A percentile compares a stretch with the other conserved stretches of the same genome.
These are phyloP conservation scores for Microctonus brassicae DNA, from an alignment of 2,888 invertebrate genomes.

Conservation along the genomic window DNA sequence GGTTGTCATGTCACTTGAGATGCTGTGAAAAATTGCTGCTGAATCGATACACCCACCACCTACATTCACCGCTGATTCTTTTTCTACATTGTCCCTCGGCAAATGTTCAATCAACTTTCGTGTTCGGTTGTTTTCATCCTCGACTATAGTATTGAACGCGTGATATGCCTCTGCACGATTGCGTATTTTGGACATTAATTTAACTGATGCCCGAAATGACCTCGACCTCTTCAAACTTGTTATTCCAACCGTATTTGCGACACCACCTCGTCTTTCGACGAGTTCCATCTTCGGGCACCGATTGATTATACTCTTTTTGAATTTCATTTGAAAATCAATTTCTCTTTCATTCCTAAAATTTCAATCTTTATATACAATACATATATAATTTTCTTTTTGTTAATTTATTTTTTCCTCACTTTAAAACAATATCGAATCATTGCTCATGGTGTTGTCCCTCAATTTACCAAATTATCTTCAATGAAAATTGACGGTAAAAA, in stretches of 20 bases:
- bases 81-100: background rate
- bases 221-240: conserved; percentile 62
- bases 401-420: conserved; percentile 3
- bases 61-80: too few relatives aligned
- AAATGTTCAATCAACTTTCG: conserved; percentile 5
- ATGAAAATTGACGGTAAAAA: conserved; percentile 12
- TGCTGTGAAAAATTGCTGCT: background rate
- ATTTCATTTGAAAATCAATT: conserved; percentile 58
- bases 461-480: conserved; percentile 5
- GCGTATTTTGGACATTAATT: conserved; percentile 63
- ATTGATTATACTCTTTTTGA: conserved; percentile 51
- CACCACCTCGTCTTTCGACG: conserved; percentile 50
- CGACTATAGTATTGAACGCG: background rate
- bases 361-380: too few relatives aligned
- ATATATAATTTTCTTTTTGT: background rate
- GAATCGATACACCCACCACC: conserved; percentile 20
- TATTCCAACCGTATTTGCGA: conserved; percentile 40
- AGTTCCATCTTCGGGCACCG: conserved; percentile 63
- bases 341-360: background rate
- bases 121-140: conserved; percentile 4
- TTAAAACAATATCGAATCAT: background rate
- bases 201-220: conserved; percentile 64
- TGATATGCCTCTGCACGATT: conserved; percentile 33
- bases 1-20: conserved; percentile 52
- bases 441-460: conserved; percentile 1